Evolutionary conservation across 2,113 vertebrate species (phyloP).

Genomic region (Lampris megalopsis): DNA sequence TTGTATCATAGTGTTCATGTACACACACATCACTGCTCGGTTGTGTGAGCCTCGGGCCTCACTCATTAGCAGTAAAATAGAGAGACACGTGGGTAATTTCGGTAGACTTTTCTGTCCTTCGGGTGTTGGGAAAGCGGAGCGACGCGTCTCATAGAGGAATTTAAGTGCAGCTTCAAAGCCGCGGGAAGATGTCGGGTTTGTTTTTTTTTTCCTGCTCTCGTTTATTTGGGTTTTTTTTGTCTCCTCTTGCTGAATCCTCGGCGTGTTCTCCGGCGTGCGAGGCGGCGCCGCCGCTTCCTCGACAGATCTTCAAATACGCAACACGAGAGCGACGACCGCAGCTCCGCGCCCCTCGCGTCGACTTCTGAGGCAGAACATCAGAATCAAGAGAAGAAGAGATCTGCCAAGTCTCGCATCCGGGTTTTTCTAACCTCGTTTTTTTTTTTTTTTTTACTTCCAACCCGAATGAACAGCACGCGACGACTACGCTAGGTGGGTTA

Average conservation of each 20-base stretch:
- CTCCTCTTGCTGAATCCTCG: constrained; percentile 56
- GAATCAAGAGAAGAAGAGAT: background rate
- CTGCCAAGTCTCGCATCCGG: background rate
- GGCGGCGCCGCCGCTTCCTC: constrained; percentile 29
- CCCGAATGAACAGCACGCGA: background rate
- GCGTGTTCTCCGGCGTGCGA: constrained; percentile 58
- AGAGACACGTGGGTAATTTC: constrained; percentile 64
- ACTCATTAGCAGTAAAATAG: background rate
- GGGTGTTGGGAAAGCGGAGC: constrained; percentile 52
- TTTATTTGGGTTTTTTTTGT: constrained; percentile 36
- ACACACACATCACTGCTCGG: too few relatives aligned
- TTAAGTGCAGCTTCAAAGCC: constrained; percentile 71
- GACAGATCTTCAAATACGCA: constrained; percentile 36
- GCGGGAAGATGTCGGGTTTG: constrained; percentile 2
- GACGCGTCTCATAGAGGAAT: constrained; percentile 55
- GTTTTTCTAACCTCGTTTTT: background rate
- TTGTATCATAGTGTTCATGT: too few relatives aligned
- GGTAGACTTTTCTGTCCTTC: constrained; percentile 45
- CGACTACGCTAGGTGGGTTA: too few relatives aligned
- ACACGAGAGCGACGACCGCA: constrained; percentile 6
- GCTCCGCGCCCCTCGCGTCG: constrained; percentile 1
- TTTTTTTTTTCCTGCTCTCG: constrained; percentile 40
- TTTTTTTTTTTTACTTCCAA: background rate
- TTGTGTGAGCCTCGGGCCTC: too few relatives aligned
- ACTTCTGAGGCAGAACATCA: background rate